These are phyloP conservation scores for Gymnarchus niloticus DNA, from an alignment of 2,113 vertebrate species.

Conservation along the genomic window DNA sequence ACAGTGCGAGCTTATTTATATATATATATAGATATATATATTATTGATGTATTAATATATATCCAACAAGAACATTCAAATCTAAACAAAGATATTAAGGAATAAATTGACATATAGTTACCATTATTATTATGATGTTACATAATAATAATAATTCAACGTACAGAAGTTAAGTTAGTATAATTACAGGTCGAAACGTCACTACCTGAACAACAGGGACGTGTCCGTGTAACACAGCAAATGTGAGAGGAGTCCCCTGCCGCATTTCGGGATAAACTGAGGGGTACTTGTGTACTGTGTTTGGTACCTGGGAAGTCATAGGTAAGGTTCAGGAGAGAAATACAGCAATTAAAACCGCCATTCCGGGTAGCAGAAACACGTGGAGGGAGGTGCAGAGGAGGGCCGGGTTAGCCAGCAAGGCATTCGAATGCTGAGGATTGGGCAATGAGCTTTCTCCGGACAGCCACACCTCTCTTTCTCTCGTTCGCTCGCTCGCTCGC, in stretches of 20 bases:
- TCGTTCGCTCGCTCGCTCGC: neutral
- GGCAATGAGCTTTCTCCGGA: conserved; percentile 15
- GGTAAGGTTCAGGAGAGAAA: conserved; percentile 50
- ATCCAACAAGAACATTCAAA: conserved; percentile 23
- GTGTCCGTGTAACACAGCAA: conserved; percentile 97
- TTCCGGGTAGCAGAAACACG: neutral
- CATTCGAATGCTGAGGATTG: conserved; percentile 4
- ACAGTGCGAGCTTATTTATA: conserved; percentile 16
- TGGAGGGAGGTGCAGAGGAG: neutral
- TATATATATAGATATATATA: neutral
- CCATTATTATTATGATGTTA: conserved; percentile 26
- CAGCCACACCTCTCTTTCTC: neutral
- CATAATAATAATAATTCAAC: conserved; percentile 26
- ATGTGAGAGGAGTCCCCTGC: conserved; percentile 97
- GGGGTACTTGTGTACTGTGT: conserved; percentile 95
- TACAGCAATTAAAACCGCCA: conserved; percentile 54
- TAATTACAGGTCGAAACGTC: conserved; percentile 48
- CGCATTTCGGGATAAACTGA: conserved; percentile 97
- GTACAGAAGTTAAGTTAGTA: conserved; percentile 23
- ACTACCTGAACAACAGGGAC: conserved; percentile 98
- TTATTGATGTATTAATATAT: neutral
- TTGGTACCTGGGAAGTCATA: conserved; percentile 92
- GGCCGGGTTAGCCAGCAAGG: conserved; percentile 11
- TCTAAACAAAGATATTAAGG: conserved; percentile 8
- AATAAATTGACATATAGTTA: conserved; percentile 13